phyloP scores from a whole-genome alignment of 1,140 invertebrate species.

The Eumeta japonica region DNA sequence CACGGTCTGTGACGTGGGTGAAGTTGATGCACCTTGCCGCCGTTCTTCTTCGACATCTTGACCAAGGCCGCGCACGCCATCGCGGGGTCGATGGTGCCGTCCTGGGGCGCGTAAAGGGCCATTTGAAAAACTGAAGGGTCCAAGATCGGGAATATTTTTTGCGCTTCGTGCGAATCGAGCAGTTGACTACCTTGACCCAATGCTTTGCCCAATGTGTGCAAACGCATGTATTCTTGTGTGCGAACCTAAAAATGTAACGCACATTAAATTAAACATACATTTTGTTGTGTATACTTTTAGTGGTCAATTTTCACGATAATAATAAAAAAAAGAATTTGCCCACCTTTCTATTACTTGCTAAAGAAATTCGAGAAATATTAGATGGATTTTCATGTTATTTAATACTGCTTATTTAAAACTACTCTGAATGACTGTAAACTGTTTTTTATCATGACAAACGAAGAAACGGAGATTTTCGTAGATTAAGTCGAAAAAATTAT shows the following conservation, averaged over 20 bases:
- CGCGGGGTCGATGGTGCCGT: constrained; percentile 80
- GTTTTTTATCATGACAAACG: too few species aligned
- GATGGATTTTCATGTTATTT: too few species aligned
- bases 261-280: constrained; percentile 3
- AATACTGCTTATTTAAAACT: too few species aligned
- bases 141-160: constrained; percentile 76
- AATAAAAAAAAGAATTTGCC: too few species aligned
- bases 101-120: constrained; percentile 75
- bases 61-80: constrained; percentile 75
- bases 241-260: constrained; percentile 59
- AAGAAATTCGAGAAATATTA: too few species aligned
- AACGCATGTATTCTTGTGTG: constrained; percentile 78
- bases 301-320: too few species aligned
- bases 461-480: too few species aligned
- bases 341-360: too few species aligned
- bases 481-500: too few species aligned
- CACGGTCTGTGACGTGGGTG: too few species aligned
- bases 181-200: constrained; percentile 76
- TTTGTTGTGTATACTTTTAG: too few species aligned
- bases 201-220: constrained; percentile 75
- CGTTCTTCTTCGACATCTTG: constrained; percentile 66
- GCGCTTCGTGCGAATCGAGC: constrained; percentile 69
- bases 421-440: too few species aligned
- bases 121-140: constrained; percentile 72
- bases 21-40: constrained; percentile 75